phyloP scores from a whole-genome alignment of 2,113 vertebrate species.

The Apteryx mantelli region DNA sequence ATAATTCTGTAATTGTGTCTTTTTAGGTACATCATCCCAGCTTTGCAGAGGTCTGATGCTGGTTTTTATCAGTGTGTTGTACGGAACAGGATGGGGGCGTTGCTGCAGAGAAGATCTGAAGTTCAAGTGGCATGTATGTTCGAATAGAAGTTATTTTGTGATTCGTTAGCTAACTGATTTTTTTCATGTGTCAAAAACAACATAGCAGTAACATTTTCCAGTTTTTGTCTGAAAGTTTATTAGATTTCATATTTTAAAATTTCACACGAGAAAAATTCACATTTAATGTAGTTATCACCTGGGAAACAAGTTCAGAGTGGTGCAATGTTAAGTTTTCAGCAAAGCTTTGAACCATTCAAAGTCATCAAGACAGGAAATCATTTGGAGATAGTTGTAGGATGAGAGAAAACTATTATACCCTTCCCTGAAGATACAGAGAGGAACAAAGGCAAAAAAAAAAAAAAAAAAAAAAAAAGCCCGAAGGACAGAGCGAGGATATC shows the following conservation, averaged over 20 bases:
- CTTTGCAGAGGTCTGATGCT: conserved; percentile 80
- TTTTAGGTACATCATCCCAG: conserved; percentile 80
- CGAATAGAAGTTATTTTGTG: background rate
- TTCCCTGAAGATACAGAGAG: background rate
- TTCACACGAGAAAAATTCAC: background rate
- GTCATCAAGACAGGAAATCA: background rate
- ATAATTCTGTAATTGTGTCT: conserved; percentile 1
- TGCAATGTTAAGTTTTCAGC: background rate
- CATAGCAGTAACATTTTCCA: background rate
- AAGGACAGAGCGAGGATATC: background rate
- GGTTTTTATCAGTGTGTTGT: conserved; percentile 88
- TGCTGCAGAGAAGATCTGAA: conserved; percentile 85
- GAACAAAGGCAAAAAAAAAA: background rate
- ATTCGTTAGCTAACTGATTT: background rate
- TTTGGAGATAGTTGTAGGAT: background rate
- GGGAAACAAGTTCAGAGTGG: background rate
- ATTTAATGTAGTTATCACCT: background rate
- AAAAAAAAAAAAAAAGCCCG: too few species aligned
- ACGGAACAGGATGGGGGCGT: conserved; percentile 88
- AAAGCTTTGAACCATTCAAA: background rate
- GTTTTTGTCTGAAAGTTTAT: background rate
- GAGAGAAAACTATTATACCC: background rate
- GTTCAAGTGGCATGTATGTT: conserved; percentile 92
- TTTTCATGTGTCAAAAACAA: background rate
- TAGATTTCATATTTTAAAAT: background rate